Conservation (phyloP, 1,140 invertebrate species). For the Spodoptera frugiperda region DNA sequence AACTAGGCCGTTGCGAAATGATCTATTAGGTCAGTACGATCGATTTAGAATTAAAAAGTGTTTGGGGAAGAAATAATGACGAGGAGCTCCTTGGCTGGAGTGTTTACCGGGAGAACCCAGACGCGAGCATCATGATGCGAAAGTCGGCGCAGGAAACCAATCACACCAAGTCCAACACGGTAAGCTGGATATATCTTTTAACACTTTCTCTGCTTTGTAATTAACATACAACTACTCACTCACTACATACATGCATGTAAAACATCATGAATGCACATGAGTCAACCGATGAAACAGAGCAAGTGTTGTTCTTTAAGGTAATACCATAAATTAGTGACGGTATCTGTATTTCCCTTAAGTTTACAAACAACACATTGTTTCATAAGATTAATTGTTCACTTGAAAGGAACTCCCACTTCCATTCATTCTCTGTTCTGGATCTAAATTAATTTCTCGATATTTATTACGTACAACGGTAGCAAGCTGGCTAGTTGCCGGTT, state of each 20-base stretch:
- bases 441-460: conserved; percentile 4
- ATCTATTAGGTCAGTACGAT: conserved; percentile 42
- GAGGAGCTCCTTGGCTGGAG: neutral
- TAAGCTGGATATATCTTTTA: neutral
- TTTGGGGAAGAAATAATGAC: conserved; percentile 17
- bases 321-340: too few species aligned
- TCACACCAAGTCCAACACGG: too few species aligned
- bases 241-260: too few species aligned
- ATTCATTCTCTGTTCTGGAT: too few species aligned
- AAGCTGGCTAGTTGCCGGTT: conserved; percentile 1
- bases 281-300: too few species aligned
- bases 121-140: neutral
- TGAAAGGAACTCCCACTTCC: too few species aligned
- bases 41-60: conserved; percentile 31
- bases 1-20: conserved; percentile 44
- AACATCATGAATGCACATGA: too few species aligned
- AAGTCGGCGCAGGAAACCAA: neutral
- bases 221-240: too few species aligned
- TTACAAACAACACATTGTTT: too few species aligned
- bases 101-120: neutral
- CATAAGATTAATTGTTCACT: too few species aligned
- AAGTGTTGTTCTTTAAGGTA: too few species aligned
- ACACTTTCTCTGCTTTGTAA: neutral
- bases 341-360: too few species aligned
- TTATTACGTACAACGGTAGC: conserved; percentile 15